Conservation (phyloP, 2,113 vertebrate genomes). For the Plecotus auritus region DNA sequence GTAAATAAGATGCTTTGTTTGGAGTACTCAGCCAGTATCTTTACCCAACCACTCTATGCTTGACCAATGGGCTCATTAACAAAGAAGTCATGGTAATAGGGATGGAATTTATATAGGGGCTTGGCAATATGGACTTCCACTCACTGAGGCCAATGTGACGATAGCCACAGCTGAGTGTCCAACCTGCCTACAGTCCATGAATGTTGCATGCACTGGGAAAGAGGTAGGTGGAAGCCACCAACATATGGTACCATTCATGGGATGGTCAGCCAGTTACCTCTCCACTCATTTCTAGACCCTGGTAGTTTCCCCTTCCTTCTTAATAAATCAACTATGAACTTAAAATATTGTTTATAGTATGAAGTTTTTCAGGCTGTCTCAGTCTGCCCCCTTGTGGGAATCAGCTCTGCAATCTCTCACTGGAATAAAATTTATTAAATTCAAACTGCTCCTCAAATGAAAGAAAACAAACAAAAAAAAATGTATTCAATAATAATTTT, state of each 20-base stretch:
- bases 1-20: neutral
- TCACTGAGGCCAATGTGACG: neutral
- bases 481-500: neutral
- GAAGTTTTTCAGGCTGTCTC: conserved; percentile 43
- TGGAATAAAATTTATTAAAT: conserved; percentile 20
- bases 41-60: neutral
- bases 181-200: neutral
- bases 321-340: conserved; percentile 26
- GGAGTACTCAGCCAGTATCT: neutral
- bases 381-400: conserved; percentile 71
- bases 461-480: conserved; percentile 34
- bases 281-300: neutral
- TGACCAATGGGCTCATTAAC: neutral
- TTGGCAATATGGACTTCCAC: neutral
- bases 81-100: neutral
- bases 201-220: neutral
- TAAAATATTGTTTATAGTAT: conserved; percentile 1
- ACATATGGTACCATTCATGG: neutral
- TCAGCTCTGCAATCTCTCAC: neutral
- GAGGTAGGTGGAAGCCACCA: neutral
- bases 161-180: neutral
- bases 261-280: neutral
- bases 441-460: conserved; percentile 22
- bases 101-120: neutral
- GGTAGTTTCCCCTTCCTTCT: neutral